Evolutionary conservation across 1,140 invertebrate species (phyloP), one percentile per base, ranked within the genome.

Genomic region (Zaprionus tsacasi): DNA sequence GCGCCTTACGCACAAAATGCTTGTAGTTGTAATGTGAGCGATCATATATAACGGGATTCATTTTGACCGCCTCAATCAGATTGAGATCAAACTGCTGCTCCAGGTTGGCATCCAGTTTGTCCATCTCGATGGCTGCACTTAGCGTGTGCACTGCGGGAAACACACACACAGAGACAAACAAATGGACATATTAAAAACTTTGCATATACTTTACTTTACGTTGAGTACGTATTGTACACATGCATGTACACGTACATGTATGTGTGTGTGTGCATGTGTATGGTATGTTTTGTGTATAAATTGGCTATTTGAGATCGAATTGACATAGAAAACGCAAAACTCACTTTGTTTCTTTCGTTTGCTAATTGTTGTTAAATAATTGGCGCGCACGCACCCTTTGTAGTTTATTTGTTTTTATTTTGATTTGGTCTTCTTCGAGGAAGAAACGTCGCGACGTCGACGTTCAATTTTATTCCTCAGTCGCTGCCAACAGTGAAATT

Each of bases 61-160:
- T 74, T 78, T 92, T 92, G 25, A 92, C 91, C 25, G 91, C 91
- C 60, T 92, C 91, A 55, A 92, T 92, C 25, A 92, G 81, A 77
- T 91, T 92, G 54, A 92, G 82, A 91, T 92, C 91, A 76, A 92
- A 92, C 77, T 91, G 91, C 70, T 92, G 91, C 67, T 92, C 91
- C 70, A 92, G 67, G 77, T 92, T 92, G 25, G 91, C 86, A 71
- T 92, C 91, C 71, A 92, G 78, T 74, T 92, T 91, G 58, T 91
- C 89, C 86, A 90, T 90, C 71, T 86, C 79, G 43, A 89, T 86
- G 74, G 81, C 77, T 68, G 85, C 80, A 70, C 85, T 87, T 30
- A 88, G 81, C 43, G 83, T 87, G 73, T 88, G 83, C 83, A 88
- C 83, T 88, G 74, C 48, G 63, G 25, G 45, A 80, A 57, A 72